Percentiles rank a stretch among this genome's conserved stretches.
These are phyloP conservation scores for Pogonognathellus flavescens DNA, from an alignment of 1,140 invertebrate genomes.

Conservation along the genomic window DNA sequence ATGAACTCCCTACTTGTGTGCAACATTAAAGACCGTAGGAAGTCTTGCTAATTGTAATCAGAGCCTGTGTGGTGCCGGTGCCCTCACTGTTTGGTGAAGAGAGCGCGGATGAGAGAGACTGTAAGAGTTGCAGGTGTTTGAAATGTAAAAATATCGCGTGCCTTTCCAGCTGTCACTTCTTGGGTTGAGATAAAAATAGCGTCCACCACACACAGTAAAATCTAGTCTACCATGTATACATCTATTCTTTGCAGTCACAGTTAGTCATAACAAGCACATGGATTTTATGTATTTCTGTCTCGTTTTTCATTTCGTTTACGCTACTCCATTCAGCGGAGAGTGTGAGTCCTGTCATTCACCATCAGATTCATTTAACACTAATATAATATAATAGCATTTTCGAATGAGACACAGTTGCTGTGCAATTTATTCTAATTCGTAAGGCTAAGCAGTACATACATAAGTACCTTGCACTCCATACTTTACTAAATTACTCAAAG, in stretches of 20 bases:
- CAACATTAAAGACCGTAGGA: background rate
- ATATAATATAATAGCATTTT: background rate
- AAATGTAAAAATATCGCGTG: conserved; percentile 45
- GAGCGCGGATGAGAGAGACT: conserved; percentile 17
- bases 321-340: background rate
- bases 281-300: conserved; percentile 17
- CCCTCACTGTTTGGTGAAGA: background rate
- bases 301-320: background rate
- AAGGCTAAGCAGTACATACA: background rate
- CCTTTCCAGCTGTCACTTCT: conserved; percentile 40
- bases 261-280: background rate
- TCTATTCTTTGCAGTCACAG: background rate
- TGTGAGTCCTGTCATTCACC: background rate
- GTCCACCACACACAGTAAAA: background rate
- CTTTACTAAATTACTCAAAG: conserved; percentile 40
- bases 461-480: background rate
- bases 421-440: background rate
- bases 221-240: background rate
- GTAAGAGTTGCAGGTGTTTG: conserved; percentile 37
- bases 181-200: conserved; percentile 38
- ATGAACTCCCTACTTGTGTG: too few species aligned
- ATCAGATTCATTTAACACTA: background rate
- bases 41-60: background rate
- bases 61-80: background rate
- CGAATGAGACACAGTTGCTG: background rate